Evolutionary conservation across 2,113 vertebrate species (phyloP), one percentile per base, ranked within the genome.

Genomic region (Girardinichthys multiradiatus): DNA sequence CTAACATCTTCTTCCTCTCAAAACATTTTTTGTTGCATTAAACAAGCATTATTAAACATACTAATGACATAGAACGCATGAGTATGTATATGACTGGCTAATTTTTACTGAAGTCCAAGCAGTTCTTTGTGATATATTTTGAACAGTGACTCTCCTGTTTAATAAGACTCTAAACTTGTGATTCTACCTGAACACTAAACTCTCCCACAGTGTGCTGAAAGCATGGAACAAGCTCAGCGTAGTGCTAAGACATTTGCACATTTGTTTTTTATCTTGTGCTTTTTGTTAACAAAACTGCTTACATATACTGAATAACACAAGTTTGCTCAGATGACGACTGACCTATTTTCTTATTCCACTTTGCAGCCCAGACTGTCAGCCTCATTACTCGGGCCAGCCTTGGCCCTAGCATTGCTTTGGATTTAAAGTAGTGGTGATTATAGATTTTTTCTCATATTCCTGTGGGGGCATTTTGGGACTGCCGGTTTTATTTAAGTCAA

Each of bases 291-390:
- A 24, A 14, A 48, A 37, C 57, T 33, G 7, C 17, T 58, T 48
- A 29, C 27, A 27, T 62, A 57, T 65, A 57, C 27, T 72, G 26
- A 76, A 59, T 31, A 37, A 60, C 72, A 71, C 69, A 54, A 61
- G 37, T 81, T 64, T 72, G n/a, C 67, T 74, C 61, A 75, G 64
- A 82, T 64, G 17, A 62, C 21, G 9, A 45, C 15, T 78, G 87
- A 83, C 87, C 89, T 80, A 87, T 59, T 86, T 90, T 83, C 70
- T 64, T 65, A 74, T 79, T 74, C 71, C 69, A 80, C 76, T 71
- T 71, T 60, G 26, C 39, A 83, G 71, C 82, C 73, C 70, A 80
- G 86, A 81, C 74, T 81, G 74, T 81, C 79, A 74, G 13, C 79
- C 77, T 89, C 77, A 86, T 86, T 84, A 77, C 65, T 76, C 64